Conservation (phyloP, 2,113 vertebrate genomes). For the Archocentrus centrarchus region DNA sequence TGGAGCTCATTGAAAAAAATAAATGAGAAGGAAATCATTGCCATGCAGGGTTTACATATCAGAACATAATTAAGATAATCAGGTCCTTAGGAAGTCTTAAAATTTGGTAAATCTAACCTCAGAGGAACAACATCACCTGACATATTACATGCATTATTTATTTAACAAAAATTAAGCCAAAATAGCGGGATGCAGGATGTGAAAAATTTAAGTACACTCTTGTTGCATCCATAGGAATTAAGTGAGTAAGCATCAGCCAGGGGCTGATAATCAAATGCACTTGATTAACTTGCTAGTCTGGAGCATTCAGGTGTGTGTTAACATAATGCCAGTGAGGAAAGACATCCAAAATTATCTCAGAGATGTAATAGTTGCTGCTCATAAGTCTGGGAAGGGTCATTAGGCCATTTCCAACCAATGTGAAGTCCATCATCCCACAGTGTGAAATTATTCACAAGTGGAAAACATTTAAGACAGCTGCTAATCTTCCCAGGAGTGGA, state of each 20-base stretch:
- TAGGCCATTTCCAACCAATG: neutral
- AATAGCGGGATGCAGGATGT: neutral
- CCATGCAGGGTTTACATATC: neutral
- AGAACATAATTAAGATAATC: neutral
- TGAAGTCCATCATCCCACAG: neutral
- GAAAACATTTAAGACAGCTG: conserved; percentile 1
- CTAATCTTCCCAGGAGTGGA: neutral
- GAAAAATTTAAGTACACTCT: neutral
- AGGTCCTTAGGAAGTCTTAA: neutral
- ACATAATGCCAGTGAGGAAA: neutral
- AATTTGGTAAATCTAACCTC: neutral
- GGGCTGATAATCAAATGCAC: neutral
- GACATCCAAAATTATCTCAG: neutral
- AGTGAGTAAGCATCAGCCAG: neutral
- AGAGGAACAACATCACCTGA: neutral
- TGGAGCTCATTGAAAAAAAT: conserved; percentile 14
- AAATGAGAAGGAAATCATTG: conserved; percentile 5
- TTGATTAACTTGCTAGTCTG: neutral
- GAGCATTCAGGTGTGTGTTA: neutral
- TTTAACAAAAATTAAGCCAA: neutral
- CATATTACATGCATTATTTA: neutral
- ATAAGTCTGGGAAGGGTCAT: neutral
- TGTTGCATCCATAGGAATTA: neutral
- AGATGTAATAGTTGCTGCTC: neutral
- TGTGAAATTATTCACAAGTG: neutral